A percentile compares a stretch with the other conserved stretches of the same genome.
Conservation (phyloP, 2,797 vertebrate genomes). For the Cheirogaleus major region DNA sequence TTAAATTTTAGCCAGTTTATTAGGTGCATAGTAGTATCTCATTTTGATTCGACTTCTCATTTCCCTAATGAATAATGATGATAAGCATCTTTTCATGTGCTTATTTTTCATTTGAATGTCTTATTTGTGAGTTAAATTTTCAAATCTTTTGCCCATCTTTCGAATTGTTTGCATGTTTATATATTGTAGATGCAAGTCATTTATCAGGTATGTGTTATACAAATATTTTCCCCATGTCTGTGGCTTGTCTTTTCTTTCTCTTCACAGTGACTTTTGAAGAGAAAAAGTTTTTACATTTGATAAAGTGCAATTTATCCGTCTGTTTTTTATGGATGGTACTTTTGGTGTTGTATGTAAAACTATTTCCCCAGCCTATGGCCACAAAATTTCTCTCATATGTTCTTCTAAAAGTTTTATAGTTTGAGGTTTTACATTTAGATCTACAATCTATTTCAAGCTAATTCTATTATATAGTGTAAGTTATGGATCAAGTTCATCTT, state of each 20-base stretch:
- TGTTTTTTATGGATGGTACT: neutral
- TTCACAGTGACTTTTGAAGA: neutral
- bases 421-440: neutral
- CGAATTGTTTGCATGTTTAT: neutral
- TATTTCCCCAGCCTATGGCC: neutral
- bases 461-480: neutral
- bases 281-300: neutral
- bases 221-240: neutral
- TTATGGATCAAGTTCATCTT: neutral
- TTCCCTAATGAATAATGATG: neutral
- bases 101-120: neutral
- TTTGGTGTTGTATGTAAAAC: neutral
- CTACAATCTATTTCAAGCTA: neutral
- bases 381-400: neutral
- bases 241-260: neutral
- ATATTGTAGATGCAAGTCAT: neutral
- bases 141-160: neutral
- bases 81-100: neutral
- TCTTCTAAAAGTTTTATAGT: neutral
- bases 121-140: neutral
- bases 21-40: neutral
- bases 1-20: neutral
- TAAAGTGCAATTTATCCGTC: neutral
- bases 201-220: neutral
- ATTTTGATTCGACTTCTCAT: neutral